A percentile compares a stretch with the other conserved stretches of the same genome.
phyloP scores from a whole-genome alignment of 2,113 vertebrate species.

The Malaclemys terrapin region DNA sequence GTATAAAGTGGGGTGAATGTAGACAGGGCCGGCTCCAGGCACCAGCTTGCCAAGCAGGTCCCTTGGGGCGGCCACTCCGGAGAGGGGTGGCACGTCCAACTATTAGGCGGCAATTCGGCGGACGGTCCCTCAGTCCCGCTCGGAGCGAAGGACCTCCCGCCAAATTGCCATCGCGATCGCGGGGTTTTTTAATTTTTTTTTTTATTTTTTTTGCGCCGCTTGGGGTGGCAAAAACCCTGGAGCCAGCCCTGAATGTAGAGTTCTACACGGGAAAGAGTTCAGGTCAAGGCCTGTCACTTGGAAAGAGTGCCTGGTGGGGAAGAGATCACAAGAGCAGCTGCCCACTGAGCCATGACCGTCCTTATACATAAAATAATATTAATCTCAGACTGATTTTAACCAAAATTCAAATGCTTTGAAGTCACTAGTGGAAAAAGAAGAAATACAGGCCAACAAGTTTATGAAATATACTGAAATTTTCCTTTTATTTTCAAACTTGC shows the following conservation, averaged over 20 bases:
- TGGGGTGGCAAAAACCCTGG: no score
- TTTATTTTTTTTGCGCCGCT: no score
- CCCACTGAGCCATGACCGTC: background rate
- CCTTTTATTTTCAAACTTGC: background rate
- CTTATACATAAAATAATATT: background rate
- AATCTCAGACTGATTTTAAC: background rate
- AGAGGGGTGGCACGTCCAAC: no score
- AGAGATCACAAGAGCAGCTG: background rate
- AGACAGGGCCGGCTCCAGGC: background rate
- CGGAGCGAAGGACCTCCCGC: no score
- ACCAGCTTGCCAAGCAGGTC: no score
- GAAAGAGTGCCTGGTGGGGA: background rate
- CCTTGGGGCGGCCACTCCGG: no score
- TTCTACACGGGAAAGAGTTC: background rate
- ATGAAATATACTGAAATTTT: background rate
- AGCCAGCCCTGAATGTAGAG: background rate
- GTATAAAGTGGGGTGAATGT: background rate
- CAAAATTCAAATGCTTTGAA: background rate
- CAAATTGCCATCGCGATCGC: no score
- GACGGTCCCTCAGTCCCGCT: no score
- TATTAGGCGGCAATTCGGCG: no score
- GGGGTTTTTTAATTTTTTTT: no score
- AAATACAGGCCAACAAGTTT: background rate
- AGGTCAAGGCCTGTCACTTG: background rate
- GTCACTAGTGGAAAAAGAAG: background rate